These are phyloP conservation scores for Bovichtus variegatus DNA, from an alignment of 2,797 vertebrate genomes.

Conservation along the genomic window DNA sequence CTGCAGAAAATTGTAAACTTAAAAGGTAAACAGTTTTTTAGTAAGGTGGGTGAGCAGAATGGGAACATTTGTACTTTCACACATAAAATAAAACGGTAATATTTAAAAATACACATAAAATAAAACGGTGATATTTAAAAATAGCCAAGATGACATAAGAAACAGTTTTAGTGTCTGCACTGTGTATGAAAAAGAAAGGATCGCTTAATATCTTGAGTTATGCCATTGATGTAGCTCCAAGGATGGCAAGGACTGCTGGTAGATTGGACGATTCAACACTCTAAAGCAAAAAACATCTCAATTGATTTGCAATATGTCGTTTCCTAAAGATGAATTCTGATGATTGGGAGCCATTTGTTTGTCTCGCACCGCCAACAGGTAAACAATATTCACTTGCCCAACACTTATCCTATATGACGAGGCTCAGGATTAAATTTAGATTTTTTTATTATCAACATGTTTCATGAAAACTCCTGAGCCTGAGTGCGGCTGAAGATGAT, in stretches of 20 bases:
- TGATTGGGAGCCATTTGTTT: not conserved
- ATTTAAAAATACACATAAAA: not conserved
- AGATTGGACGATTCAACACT: not conserved
- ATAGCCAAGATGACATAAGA: not conserved
- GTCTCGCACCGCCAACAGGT: not conserved
- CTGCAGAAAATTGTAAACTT: slow-evolving; percentile 13
- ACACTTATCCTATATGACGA: too few species aligned
- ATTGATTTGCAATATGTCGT: not conserved
- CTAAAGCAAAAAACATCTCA: not conserved
- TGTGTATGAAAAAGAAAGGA: not conserved
- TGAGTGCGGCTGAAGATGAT: not conserved
- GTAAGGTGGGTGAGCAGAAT: not conserved
- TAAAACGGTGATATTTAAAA: not conserved
- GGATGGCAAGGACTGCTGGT: not conserved
- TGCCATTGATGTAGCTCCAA: not conserved
- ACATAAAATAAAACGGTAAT: not conserved
- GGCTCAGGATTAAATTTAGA: too few species aligned
- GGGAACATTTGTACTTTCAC: not conserved
- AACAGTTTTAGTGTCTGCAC: not conserved
- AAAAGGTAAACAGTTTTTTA: slow-evolving; percentile 9
- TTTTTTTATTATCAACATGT: too few species aligned
- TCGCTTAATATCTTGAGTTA: not conserved
- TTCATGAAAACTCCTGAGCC: too few species aligned
- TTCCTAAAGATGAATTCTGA: not conserved
- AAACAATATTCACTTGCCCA: not conserved